Base-by-base conservation (phyloP, 2,113 vertebrate species). In the Eretmochelys imbricata region DNA sequence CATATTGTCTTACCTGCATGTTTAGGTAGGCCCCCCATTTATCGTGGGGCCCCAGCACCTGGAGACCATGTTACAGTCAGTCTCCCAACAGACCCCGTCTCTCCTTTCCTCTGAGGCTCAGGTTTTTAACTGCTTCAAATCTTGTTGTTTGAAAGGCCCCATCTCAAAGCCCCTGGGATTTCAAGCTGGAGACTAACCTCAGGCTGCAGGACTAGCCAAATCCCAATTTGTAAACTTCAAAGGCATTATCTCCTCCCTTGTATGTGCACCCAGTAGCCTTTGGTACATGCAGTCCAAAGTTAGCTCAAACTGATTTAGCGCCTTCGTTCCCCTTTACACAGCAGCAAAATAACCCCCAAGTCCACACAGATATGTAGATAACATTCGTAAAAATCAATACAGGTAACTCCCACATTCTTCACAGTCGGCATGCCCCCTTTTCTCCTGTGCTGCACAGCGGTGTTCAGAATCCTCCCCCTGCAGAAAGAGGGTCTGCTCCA, bases 391-490 rank as follows among this genome's bases (percentile, higher is more conserved):
- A 85, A 65, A 48, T 50, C 35, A 69, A 6, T 20, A 38, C 0
- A 90, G 38, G 14, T 29, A 29, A 53, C 17, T 76, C 29, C 35
- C 11, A 10, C n/a, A 90, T 88, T 49, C 27, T 62, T 88, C 42
- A 2, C 20, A 87, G 53, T 1, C 54, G 54, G 19, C 31, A 35
- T 84, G 3, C 4, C 3, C 3, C 3, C 10, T 53, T 49, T 75
- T 20, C 46, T 50, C 48, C 88, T 51, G 54, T 13, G 27, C 59
- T 84, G 27, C 54, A 84, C 82, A 72, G 31, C 12, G 54, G 13
- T 4, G 29, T 59, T 17, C 53, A 94, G 29, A 0, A 0, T 22
- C 49, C 35, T 16, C 29, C 80, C 86, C 24, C 12, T 20, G 35
- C 78, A 76, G 10, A 55, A 6, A 12, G 10, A 55, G 38, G 54